Evolutionary conservation across 2,888 invertebrate species (phyloP).

Genomic region (Eupithecia dodoneata): DNA sequence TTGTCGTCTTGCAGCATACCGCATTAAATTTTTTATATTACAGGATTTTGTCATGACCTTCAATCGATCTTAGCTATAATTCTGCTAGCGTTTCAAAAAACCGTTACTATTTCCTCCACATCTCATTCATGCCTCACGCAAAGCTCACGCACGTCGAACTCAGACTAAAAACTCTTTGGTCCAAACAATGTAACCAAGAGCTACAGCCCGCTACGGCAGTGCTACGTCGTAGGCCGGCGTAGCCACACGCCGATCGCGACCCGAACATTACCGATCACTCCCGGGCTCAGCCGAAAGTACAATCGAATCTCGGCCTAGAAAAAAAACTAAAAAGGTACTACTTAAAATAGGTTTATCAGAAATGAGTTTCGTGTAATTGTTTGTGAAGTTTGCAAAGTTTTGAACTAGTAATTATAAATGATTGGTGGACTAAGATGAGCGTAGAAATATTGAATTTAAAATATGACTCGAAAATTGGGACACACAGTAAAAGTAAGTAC

Average conservation of each 20-base stretch:
- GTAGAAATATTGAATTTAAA: conserved; percentile 66
- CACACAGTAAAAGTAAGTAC: conserved; percentile 57
- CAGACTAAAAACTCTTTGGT: conserved; percentile 7
- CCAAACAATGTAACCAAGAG: conserved; percentile 31
- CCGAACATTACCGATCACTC: conserved; percentile 39
- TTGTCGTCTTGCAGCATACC: not conserved
- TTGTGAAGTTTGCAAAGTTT: conserved; percentile 37
- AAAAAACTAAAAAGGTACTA: not conserved
- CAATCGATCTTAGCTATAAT: not conserved
- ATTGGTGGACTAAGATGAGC: conserved; percentile 67
- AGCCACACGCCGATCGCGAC: conserved; percentile 61
- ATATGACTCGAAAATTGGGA: conserved; percentile 60
- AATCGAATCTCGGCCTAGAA: not conserved
- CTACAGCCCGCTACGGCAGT: conserved; percentile 60
- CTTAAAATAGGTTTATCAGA: not conserved
- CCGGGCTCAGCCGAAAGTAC: not conserved
- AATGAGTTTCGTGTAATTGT: conserved; percentile 11
- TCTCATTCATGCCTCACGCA: not conserved
- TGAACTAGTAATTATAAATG: conserved; percentile 41
- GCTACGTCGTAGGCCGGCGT: conserved; percentile 75
- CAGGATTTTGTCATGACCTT: not conserved
- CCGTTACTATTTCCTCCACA: not conserved
- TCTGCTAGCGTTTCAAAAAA: not conserved
- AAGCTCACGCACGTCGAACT: conserved; percentile 5
- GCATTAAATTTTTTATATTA: not conserved